Base-by-base conservation (phyloP, 2,888 invertebrate species). In the Euplexia lucipara region DNA sequence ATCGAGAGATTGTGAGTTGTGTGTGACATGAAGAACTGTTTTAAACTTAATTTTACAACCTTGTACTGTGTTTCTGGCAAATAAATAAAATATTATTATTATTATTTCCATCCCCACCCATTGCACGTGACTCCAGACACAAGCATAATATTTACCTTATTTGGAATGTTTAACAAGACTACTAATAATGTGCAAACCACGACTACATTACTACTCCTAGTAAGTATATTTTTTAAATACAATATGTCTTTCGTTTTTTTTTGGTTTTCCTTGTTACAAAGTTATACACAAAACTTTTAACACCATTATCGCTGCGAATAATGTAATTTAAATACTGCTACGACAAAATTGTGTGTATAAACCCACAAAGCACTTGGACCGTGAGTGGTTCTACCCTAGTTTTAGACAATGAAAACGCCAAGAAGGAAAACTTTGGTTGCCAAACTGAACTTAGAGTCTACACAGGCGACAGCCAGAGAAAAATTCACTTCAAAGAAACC, bases 401-500 rank as follows among this genome's bases (percentile, higher is more conserved):
- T 47, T 47, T 16, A 60, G 22, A 51, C 61, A 51, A 37, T 32
- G 22, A 51, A 41, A 70, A 58, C 37, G 10, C 18, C 9, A 54
- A 65, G 49, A 47, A 16, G n/a, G n/a, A 37, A 45, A 65, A 54
- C 41, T 60, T 52, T 34, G 22, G 10, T 16, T 20, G 9, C 72
- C 20, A 51, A 70, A 62, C 49, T 65, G 52, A 65, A 78, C 44
- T 54, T 39, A 2, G 1, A 77, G 20, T 51, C 32, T 44, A 20
- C 32, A 64, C 16, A 61, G 22, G 37, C 34, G 41, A 20, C 45
- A 44, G 22, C 18, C 9, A 10, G 14, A 26, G 49, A 68, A 74
- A 79, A 75, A 68, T 62, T 34, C 35, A 48, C 62, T 57, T 53
- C 39, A 45, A 65, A 65, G 74, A 79, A 70, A 56, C 47, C 54